Percentiles rank a stretch among this genome's conserved stretches.
These are phyloP conservation scores for Paracanthobrama guichenoti DNA, from an alignment of 2,113 vertebrate species.

Conservation along the genomic window DNA sequence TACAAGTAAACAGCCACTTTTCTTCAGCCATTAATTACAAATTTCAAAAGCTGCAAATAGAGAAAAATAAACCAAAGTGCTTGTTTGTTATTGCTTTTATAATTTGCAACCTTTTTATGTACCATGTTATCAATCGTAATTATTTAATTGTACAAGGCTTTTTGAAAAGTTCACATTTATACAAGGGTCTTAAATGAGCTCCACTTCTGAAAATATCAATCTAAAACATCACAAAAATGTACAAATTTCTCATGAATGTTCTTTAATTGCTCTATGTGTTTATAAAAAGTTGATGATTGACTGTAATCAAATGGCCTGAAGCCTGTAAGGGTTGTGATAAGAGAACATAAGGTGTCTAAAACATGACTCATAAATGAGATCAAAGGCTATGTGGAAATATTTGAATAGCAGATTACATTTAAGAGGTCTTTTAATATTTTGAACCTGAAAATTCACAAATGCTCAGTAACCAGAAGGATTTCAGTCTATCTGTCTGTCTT, in stretches of 20 bases:
- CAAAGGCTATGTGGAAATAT: background rate
- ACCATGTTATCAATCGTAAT: conserved; percentile 6
- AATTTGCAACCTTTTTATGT: background rate
- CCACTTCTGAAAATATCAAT: background rate
- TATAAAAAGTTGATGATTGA: background rate
- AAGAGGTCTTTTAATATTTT: conserved; percentile 4
- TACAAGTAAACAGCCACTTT: background rate
- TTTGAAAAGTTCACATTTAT: conserved; percentile 2
- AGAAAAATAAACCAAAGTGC: conserved; percentile 1
- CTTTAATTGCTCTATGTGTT: conserved; percentile 4
- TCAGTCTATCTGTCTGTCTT: background rate
- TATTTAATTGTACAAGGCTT: background rate
- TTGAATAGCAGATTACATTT: conserved; percentile 9
- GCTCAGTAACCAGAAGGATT: background rate
- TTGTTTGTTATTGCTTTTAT: background rate
- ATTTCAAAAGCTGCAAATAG: background rate
- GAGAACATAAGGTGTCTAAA: background rate
- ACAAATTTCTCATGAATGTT: background rate
- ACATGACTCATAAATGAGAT: conserved; percentile 37
- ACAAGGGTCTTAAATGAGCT: background rate
- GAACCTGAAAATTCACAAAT: background rate
- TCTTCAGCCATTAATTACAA: background rate
- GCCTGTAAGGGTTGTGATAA: conserved; percentile 48
- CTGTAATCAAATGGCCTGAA: conserved; percentile 35
- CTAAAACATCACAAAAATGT: conserved; percentile 7